Conservation (phyloP, 2,888 invertebrate species). For the Nomada ruficornis region DNA sequence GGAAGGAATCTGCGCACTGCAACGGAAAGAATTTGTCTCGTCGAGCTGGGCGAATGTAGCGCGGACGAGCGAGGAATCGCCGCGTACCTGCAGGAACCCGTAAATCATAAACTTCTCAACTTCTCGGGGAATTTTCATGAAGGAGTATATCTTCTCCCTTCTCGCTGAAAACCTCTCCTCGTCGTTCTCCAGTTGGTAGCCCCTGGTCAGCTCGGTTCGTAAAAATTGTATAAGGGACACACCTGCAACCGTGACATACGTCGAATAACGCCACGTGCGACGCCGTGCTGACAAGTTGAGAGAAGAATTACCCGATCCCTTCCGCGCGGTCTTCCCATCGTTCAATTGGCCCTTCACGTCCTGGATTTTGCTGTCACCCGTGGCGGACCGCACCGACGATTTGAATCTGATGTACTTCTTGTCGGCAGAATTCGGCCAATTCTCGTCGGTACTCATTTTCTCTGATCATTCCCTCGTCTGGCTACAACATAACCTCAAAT, state of each 20-base stretch:
- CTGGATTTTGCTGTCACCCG: slow-evolving; percentile 20
- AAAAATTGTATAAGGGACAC: slow-evolving; percentile 87
- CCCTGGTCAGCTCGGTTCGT: slow-evolving; percentile 94
- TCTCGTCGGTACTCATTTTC: slow-evolving; percentile 43
- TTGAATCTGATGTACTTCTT: slow-evolving; percentile 23
- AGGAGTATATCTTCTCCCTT: slow-evolving; percentile 97
- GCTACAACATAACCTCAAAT: slow-evolving; percentile 39
- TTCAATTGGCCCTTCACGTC: slow-evolving; percentile 34
- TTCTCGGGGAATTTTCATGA: slow-evolving; percentile 97
- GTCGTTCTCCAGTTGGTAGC: slow-evolving; percentile 97
- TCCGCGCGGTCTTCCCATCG: neutral
- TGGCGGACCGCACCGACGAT: slow-evolving; percentile 1
- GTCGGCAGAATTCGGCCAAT: slow-evolving; percentile 22
- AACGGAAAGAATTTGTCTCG: slow-evolving; percentile 61
- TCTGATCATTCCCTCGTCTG: slow-evolving; percentile 1
- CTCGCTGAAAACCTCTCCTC: slow-evolving; percentile 97
- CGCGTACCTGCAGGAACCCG: slow-evolving; percentile 92
- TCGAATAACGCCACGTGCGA: neutral
- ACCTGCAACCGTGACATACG: slow-evolving; percentile 57
- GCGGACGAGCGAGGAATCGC: too few relatives aligned
- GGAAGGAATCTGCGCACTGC: slow-evolving; percentile 97
- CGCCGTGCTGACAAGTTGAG: too few relatives aligned
- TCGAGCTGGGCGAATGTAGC: too few relatives aligned
- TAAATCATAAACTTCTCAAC: slow-evolving; percentile 96
- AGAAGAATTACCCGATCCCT: slow-evolving; percentile 22